Evolutionary conservation across 2,888 invertebrate species (phyloP).

Genomic region (Myathropa florea): DNA sequence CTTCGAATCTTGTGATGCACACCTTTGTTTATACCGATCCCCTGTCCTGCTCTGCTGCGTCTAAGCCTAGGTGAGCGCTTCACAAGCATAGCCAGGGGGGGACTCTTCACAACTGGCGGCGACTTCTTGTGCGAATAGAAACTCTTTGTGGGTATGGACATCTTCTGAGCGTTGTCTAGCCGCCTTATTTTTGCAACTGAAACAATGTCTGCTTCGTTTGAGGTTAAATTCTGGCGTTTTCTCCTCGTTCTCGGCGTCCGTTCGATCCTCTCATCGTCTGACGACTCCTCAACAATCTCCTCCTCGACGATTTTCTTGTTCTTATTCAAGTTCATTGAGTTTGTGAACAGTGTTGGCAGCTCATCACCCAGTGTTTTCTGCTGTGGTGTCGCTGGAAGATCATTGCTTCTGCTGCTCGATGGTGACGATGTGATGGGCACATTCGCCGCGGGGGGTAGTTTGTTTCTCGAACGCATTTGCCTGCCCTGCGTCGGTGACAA

Average conservation of each 20-base stretch:
- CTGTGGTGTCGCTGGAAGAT: neutral
- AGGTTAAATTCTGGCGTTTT: constrained; percentile 65
- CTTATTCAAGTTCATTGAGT: constrained; percentile 76
- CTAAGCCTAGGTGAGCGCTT: neutral
- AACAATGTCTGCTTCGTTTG: constrained; percentile 21
- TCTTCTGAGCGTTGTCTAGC: constrained; percentile 26
- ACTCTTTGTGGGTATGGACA: constrained; percentile 73
- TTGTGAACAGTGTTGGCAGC: constrained; percentile 76
- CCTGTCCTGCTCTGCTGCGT: neutral
- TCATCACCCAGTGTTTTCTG: constrained; percentile 68
- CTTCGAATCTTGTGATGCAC: constrained; percentile 77
- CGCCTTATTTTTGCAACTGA: constrained; percentile 68
- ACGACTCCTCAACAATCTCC: constrained; percentile 42
- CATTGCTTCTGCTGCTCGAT: constrained; percentile 2
- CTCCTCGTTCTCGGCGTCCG: neutral
- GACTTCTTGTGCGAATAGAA: constrained; percentile 73
- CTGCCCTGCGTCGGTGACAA: constrained; percentile 39
- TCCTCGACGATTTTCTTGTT: constrained; percentile 49
- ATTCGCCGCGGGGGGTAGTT: constrained; percentile 61
- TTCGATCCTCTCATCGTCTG: constrained; percentile 43
- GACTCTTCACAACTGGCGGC: constrained; percentile 5
- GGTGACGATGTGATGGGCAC: constrained; percentile 31
- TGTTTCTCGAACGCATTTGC: constrained; percentile 29
- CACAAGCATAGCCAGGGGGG: neutral
- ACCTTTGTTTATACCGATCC: constrained; percentile 75